A percentile compares a stretch with the other conserved stretches of the same genome.
Evolutionary conservation across 2,888 invertebrate genomes (phyloP).

Genomic region (Odontomyia ornata): DNA sequence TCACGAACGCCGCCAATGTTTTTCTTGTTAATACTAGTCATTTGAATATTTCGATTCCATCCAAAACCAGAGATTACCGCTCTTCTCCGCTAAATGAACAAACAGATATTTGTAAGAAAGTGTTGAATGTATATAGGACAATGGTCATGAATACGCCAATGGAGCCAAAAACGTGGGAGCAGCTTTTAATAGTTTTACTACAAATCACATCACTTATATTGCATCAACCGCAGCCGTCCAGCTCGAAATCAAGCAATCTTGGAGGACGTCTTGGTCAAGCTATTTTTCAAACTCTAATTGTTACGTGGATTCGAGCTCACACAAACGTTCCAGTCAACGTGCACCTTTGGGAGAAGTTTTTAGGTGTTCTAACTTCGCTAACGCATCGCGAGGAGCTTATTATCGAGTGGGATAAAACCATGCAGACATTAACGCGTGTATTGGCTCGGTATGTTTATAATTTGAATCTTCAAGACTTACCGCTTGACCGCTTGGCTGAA

Average conservation of each 20-base stretch:
- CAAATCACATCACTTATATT: conserved; percentile 92
- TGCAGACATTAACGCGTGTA: conserved; percentile 95
- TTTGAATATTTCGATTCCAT: conserved; percentile 67
- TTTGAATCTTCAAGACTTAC: conserved; percentile 88
- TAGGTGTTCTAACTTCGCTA: conserved; percentile 84
- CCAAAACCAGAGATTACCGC: conserved; percentile 68
- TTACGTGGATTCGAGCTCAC: conserved; percentile 98
- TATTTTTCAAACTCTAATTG: conserved; percentile 91
- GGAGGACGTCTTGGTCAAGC: conserved; percentile 85
- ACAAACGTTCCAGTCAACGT: conserved; percentile 89
- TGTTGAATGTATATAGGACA: conserved; percentile 93
- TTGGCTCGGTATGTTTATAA: conserved; percentile 94
- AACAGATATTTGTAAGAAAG: conserved; percentile 95
- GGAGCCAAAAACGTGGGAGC: conserved; percentile 94
- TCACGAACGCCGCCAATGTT: conserved; percentile 94
- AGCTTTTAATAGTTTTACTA: conserved; percentile 82
- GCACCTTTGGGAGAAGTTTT: conserved; percentile 93
- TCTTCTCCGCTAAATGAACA: conserved; percentile 86
- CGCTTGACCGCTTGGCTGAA: conserved; percentile 80
- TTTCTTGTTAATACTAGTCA: conserved; percentile 74
- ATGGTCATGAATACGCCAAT: conserved; percentile 97
- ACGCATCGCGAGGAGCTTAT: conserved; percentile 95
- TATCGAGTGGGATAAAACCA: conserved; percentile 97
- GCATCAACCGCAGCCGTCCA: conserved; percentile 76
- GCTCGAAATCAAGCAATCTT: conserved; percentile 73